phyloP scores from a whole-genome alignment of 2,113 vertebrate genomes.

The Syngnathoides biaculeatus region DNA sequence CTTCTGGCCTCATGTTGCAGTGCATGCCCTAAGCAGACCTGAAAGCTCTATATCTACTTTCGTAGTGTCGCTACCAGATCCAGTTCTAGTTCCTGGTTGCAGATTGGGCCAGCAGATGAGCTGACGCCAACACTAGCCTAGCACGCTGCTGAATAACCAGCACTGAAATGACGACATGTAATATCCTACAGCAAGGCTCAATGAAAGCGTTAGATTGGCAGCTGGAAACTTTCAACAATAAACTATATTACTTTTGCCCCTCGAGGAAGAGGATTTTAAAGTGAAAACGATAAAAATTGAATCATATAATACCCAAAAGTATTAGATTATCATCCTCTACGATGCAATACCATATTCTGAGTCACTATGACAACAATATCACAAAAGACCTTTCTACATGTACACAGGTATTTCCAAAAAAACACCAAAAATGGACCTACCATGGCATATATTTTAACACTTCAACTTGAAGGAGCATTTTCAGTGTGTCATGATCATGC shows the following conservation, averaged over 20 bases:
- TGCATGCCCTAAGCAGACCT: neutral
- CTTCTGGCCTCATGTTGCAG: constrained; percentile 10
- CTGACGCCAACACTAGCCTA: constrained; percentile 33
- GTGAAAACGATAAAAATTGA: constrained; percentile 3
- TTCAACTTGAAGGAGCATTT: neutral
- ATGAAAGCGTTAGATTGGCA: constrained; percentile 54
- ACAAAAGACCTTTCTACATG: neutral
- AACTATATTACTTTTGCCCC: constrained; percentile 40
- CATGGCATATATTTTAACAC: neutral
- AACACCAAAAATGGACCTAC: neutral
- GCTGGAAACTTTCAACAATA: constrained; percentile 46
- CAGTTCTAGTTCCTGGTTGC: constrained; percentile 1
- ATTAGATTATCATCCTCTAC: neutral
- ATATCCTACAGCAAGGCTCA: constrained; percentile 53
- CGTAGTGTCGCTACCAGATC: constrained; percentile 28
- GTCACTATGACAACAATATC: neutral
- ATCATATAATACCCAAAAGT: neutral
- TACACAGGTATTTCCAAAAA: neutral
- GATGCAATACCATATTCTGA: neutral
- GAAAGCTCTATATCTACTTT: constrained; percentile 35
- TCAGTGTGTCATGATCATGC: neutral
- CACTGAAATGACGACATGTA: constrained; percentile 43
- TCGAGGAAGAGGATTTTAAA: constrained; percentile 33
- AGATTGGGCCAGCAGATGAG: neutral
- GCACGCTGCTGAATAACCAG: constrained; percentile 51